These are phyloP conservation scores for Drosophila vallismaia DNA, from an alignment of 2,888 invertebrate genomes.

Conservation along the genomic window DNA sequence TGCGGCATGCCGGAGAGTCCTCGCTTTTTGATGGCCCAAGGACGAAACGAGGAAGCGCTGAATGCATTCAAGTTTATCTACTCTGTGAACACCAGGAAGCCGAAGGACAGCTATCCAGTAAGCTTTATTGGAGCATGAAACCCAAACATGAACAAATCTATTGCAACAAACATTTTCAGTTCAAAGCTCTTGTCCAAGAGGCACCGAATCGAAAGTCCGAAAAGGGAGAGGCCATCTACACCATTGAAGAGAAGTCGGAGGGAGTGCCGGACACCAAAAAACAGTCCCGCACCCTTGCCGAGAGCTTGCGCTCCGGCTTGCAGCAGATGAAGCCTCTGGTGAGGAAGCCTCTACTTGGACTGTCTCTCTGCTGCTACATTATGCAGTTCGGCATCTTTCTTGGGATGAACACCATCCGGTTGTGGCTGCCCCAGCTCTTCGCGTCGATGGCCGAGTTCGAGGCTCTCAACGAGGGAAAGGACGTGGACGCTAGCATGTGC, in stretches of 20 bases:
- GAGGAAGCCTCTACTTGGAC: conserved; percentile 86
- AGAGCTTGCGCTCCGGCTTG: conserved; percentile 85
- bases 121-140: conserved; percentile 6
- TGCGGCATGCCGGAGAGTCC: conserved; percentile 85
- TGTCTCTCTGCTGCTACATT: conserved; percentile 87
- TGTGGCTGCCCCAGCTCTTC: conserved; percentile 95
- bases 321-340: conserved; percentile 88
- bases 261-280: neutral
- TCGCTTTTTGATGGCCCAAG: conserved; percentile 80
- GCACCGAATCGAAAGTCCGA: conserved; percentile 66
- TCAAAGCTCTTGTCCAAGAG: conserved; percentile 74
- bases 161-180: conserved; percentile 49
- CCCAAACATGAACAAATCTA: neutral
- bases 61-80: conserved; percentile 86
- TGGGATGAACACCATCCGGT: conserved; percentile 90
- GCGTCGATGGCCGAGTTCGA: conserved; percentile 87
- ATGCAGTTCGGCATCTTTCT: conserved; percentile 88
- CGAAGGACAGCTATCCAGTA: conserved; percentile 88
- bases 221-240: conserved; percentile 62
- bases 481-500: conserved; percentile 74
- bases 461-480: conserved; percentile 59
- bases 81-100: conserved; percentile 87
- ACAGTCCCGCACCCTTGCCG: conserved; percentile 52
- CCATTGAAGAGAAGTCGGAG: conserved; percentile 64
- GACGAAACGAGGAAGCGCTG: conserved; percentile 79